Evolutionary conservation across 2,797 vertebrate genomes (phyloP), one percentile per base, ranked within the genome.

Genomic region (Synanceia verrucosa): DNA sequence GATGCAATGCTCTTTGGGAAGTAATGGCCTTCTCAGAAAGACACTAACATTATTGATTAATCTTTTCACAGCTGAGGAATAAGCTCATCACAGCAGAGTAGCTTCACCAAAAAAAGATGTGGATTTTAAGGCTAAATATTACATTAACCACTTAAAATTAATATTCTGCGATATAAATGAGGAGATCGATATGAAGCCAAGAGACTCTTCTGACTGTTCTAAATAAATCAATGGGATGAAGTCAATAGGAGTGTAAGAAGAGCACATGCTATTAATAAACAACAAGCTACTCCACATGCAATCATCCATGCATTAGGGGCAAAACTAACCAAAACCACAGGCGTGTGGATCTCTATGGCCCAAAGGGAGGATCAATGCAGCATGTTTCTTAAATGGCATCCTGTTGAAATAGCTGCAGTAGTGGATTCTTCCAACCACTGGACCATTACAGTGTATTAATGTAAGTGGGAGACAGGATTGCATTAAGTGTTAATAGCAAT

Each of bases 401-500:
- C 47, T 11, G 39, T 12, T 75, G 33, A 84, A 75, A 67, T n/a
- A 56, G 67, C 56, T 64, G 19, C 31, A 46, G 70, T 34, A 29
- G 71, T 58, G 60, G 70, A 58, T 69, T 73, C 61, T 44, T 78
- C 18, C 41, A 65, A 58, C 62, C 71, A 41, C 46, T 26, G 44
- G 44, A 72, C 62, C 70, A 64, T 81, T 76, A 78, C 28, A 50
- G 46, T 65, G 53, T 73, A 62, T 62, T 82, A 81, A 86, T 72
- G 47, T 65, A 76, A 75, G 78, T 48, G 28, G 50, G 34, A 67
- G 62, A 74, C 51, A 33, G 51, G 44, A 68, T 69, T 75, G 73
- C 57, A 66, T 85, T 83, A 85, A 70, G 59, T 62, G 83, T 73
- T 83, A 83, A 89, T 73, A 82, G 77, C 72, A 79, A 76, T 18